These are phyloP conservation scores for Megalonaias nervosa DNA, from an alignment of 1,140 invertebrate species.

Conservation along the genomic window DNA sequence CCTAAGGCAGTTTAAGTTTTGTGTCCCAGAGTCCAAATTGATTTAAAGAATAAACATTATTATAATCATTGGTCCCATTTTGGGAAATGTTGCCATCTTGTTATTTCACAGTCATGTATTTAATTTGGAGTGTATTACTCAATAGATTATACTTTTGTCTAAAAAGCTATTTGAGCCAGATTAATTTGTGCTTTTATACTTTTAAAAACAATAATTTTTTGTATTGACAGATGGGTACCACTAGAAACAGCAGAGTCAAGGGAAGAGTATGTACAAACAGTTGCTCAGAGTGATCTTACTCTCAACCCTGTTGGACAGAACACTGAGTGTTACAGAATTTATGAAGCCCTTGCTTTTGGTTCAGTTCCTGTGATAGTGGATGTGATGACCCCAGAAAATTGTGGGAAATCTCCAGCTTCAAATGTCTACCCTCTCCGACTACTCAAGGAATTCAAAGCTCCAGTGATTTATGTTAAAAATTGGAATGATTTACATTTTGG, in stretches of 20 bases:
- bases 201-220: too few species aligned
- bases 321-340: slow-evolving; percentile 77
- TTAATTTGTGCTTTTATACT: too few species aligned
- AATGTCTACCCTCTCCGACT: slow-evolving; percentile 69
- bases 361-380: slow-evolving; percentile 77
- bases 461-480: slow-evolving; percentile 74
- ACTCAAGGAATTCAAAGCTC: slow-evolving; percentile 74
- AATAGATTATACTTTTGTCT: too few species aligned
- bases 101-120: too few species aligned
- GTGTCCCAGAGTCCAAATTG: too few species aligned
- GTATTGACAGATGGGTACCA: slow-evolving; percentile 72
- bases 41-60: too few species aligned
- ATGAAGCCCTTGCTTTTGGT: slow-evolving; percentile 76
- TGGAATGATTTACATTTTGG: slow-evolving; percentile 73
- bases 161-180: too few species aligned
- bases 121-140: too few species aligned
- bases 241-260: slow-evolving; percentile 72
- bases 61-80: too few species aligned
- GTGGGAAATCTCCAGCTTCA: slow-evolving; percentile 64
- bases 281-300: slow-evolving; percentile 75
- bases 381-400: slow-evolving; percentile 72
- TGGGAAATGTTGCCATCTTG: too few species aligned
- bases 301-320: slow-evolving; percentile 76
- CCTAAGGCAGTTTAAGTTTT: too few species aligned
- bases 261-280: slow-evolving; percentile 71